Evolutionary conservation across 2,888 invertebrate species (phyloP).

Genomic region (Leptinotarsa rubiginosa): DNA sequence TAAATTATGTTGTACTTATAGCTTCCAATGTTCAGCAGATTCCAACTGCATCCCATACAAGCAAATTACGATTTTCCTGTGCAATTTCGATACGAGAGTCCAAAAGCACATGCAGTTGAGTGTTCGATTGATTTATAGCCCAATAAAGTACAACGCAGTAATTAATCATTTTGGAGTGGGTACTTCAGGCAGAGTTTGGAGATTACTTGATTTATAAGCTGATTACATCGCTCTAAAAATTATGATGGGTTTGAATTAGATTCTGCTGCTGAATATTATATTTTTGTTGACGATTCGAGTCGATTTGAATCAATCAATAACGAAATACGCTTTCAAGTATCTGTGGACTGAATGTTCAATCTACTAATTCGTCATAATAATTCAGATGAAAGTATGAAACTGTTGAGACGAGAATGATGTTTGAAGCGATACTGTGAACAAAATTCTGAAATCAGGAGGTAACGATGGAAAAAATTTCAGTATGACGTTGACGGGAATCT

Average conservation of each 20-base stretch:
- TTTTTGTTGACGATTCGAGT: not conserved
- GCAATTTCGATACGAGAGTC: slow-evolving; percentile 35
- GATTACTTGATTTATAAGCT: slow-evolving; percentile 42
- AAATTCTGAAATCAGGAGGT: too few relatives aligned
- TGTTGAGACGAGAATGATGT: too few relatives aligned
- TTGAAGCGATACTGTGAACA: too few relatives aligned
- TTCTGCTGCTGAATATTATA: not conserved
- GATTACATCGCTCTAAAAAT: slow-evolving; percentile 35
- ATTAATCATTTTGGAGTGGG: slow-evolving; percentile 44
- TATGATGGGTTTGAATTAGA: slow-evolving; percentile 9
- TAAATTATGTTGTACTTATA: too few relatives aligned
- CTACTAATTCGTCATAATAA: too few relatives aligned
- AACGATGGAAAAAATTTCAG: too few relatives aligned
- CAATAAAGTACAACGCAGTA: slow-evolving; percentile 43
- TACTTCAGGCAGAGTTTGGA: slow-evolving; percentile 42
- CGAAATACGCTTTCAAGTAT: too few relatives aligned
- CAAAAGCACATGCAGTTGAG: slow-evolving; percentile 30
- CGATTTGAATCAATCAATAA: too few relatives aligned
- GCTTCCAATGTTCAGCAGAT: too few relatives aligned
- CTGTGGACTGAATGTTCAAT: too few relatives aligned
- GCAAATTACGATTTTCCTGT: not conserved
- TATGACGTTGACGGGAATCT: too few relatives aligned
- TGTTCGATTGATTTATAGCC: slow-evolving; percentile 44
- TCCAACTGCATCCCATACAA: not conserved
- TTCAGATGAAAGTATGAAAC: too few relatives aligned